Evolutionary conservation across 1,140 invertebrate genomes (phyloP), one percentile per base, ranked within the genome.

Genomic region (Branchinecta lynchi): DNA sequence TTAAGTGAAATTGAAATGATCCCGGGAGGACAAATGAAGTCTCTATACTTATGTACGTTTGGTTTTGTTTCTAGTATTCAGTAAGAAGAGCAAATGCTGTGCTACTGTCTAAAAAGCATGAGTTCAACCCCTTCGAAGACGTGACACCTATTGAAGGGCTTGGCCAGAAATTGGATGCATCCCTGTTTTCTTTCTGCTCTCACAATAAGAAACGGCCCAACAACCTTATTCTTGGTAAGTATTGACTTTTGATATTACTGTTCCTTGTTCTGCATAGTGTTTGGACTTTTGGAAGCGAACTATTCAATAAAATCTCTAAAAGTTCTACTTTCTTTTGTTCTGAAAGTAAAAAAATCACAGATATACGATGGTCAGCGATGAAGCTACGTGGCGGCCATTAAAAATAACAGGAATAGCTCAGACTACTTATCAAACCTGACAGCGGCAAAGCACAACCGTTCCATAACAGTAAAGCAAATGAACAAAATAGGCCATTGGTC

Each of bases 191-290:
- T 69, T 89, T 96, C 77, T 90, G 86, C 20, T 90, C 87, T n/a
- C 87, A 93, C 72, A 90, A 85, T 68, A 98, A 98, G 79, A 98
- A 99, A 78, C 81, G 93, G 21, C 95, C 96, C 3, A 85, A 98
- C 76, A 97, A 96, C 81, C 77, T 98, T 66, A 80, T 96, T 45
- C 78, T 98, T 71, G 93, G 92, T 83, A 76, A 76, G 74, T 43
- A 43, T 60, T 60, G 12, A 15, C 6, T 6, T 60, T 2, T 60
- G 6, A 15, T 60, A 60, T 60, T 12, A 20, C 10, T 70, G n/a
- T 45, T n/a, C 21, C 21, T 43, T 20, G 66, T 71, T 71, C 12
- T 44, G n/a, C 32, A 32, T 32, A 32, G 32, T 32, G 1, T 32
- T 32, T 32, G 1, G 32, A 32, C 32, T 32, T 1, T 32, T 32